phyloP scores from a whole-genome alignment of 2,113 vertebrate species.

The Chinchilla lanigera region DNA sequence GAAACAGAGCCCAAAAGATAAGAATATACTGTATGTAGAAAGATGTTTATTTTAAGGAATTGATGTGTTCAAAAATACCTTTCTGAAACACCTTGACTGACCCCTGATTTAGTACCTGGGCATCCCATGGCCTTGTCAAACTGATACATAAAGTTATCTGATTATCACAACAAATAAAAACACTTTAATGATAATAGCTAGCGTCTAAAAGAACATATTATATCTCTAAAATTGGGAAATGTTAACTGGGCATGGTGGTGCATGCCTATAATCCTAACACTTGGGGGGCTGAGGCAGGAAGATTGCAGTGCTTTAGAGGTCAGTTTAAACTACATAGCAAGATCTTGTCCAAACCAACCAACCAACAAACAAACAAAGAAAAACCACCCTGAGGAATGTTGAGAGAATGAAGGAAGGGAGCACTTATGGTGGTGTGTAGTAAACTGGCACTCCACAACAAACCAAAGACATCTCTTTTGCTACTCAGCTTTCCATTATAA shows the following conservation, averaged over 20 bases:
- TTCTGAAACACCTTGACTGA: background rate
- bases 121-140: background rate
- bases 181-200: background rate
- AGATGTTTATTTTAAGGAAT: background rate
- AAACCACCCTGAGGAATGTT: background rate
- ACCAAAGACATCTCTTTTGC: background rate
- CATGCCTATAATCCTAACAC: background rate
- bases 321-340: background rate
- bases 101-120: background rate
- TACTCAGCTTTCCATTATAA: background rate
- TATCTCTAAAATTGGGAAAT: constrained; percentile 4
- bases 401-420: background rate
- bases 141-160: background rate
- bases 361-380: background rate
- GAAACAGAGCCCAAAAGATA: background rate
- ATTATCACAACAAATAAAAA: background rate
- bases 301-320: background rate
- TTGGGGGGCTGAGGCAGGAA: background rate
- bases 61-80: background rate
- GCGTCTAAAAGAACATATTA: background rate
- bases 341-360: background rate
- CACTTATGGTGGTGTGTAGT: background rate
- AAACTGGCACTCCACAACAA: background rate
- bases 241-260: background rate
- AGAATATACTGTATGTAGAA: background rate